These are phyloP conservation scores for Heteractis magnifica DNA, from an alignment of 92 coral and sea anemone genomes.

Conservation along the genomic window DNA sequence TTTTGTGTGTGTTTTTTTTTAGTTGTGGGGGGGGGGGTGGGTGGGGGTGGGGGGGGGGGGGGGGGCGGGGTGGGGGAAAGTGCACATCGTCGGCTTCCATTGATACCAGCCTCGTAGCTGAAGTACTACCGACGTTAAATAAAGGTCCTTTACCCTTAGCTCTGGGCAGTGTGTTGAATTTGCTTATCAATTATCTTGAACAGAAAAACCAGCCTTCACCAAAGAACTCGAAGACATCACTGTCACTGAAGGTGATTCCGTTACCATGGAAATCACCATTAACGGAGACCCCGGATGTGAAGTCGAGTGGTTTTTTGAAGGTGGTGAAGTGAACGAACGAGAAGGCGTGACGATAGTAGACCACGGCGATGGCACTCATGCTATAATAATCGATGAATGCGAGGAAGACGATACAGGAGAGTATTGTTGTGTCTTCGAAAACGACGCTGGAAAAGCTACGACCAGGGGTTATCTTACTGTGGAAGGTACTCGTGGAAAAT, in stretches of 20 bases:
- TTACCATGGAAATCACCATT: constrained; percentile 43
- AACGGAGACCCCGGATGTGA: constrained; percentile 49
- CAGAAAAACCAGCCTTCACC: constrained; percentile 51
- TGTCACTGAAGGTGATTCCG: constrained; percentile 47
- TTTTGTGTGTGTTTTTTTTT: no score
- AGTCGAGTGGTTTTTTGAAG: constrained; percentile 66
- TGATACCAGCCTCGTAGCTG: no score
- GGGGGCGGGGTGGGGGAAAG: no score
- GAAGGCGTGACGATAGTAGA: constrained; percentile 49
- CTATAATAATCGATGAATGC: constrained; percentile 54
- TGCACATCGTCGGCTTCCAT: no score
- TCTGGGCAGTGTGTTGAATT: neutral
- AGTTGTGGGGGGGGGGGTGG: no score
- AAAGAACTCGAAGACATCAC: constrained; percentile 58
- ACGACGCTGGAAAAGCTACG: constrained; percentile 60
- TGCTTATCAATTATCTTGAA: neutral
- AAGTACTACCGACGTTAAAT: no score
- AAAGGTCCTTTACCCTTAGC: no score
- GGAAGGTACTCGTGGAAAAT: constrained; percentile 39
- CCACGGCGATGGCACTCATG: constrained; percentile 41
- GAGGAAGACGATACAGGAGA: constrained; percentile 65
- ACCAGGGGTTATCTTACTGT: constrained; percentile 58
- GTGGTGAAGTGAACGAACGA: constrained; percentile 46
- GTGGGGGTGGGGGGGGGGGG: no score
- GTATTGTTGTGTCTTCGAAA: constrained; percentile 60